Evolutionary conservation across 2,797 vertebrate species (phyloP).

Genomic region (Mus caroli): DNA sequence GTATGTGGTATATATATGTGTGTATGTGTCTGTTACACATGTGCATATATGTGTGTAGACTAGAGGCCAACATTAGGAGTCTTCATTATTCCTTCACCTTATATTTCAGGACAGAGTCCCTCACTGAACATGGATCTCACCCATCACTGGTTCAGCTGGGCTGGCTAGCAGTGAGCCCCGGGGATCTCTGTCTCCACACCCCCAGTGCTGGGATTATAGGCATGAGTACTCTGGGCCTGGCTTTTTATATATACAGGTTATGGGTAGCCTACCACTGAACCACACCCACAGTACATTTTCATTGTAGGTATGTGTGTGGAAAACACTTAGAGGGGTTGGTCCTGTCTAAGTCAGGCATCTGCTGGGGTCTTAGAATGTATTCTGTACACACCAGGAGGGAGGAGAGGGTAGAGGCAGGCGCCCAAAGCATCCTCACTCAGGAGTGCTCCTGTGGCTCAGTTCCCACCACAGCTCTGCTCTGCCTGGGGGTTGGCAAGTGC

Average conservation of each 20-base stretch:
- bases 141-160: neutral
- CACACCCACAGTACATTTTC: neutral
- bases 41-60: neutral
- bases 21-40: neutral
- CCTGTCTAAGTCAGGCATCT: neutral
- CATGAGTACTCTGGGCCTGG: neutral
- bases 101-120: neutral
- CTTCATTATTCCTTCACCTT: neutral
- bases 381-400: neutral
- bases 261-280: neutral
- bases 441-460: neutral
- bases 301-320: neutral
- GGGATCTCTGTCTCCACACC: neutral
- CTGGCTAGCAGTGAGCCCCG: neutral
- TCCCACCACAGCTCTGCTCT: neutral
- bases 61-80: neutral
- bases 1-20: neutral
- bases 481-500: no score
- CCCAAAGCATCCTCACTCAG: fast-evolving
- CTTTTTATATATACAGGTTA: neutral
- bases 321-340: neutral
- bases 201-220: neutral
- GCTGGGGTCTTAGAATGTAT: neutral
- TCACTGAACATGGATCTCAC: neutral
- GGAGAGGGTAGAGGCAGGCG: neutral